These are phyloP conservation scores for Callitettix versicolor DNA, from an alignment of 1,140 invertebrate species.

Conservation along the genomic window DNA sequence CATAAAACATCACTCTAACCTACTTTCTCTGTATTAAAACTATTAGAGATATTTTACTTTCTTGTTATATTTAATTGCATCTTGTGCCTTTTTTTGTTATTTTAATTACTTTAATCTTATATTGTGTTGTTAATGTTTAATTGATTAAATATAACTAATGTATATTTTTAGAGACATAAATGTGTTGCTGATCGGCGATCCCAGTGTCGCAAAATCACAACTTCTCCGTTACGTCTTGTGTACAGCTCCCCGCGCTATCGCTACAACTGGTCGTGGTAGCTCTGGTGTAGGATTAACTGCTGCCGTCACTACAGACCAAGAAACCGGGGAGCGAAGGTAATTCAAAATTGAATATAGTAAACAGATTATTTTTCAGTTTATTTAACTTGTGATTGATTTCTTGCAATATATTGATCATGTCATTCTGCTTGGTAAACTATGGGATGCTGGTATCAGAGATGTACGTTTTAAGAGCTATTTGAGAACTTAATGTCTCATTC, in stretches of 20 bases:
- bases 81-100: no score
- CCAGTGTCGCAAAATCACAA: conserved; percentile 97
- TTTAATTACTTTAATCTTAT: no score
- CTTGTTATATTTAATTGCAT: no score
- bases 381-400: no score
- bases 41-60: no score
- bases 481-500: no score
- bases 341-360: background rate
- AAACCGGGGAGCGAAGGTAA: conserved; percentile 72
- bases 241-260: conserved; percentile 88
- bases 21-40: no score
- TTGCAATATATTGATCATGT: background rate
- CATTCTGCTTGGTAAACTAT: background rate
- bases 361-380: background rate
- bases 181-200: conserved; percentile 93
- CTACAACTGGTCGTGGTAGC: conserved; percentile 91
- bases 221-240: conserved; percentile 87
- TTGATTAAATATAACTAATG: no score
- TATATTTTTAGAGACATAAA: conserved; percentile 87
- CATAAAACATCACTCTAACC: no score
- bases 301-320: conserved; percentile 90
- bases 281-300: conserved; percentile 98
- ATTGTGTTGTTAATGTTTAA: no score
- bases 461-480: no score
- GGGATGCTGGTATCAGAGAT: no score